phyloP scores from a whole-genome alignment of 2,888 invertebrate genomes.

The Uloborus plumipes region DNA sequence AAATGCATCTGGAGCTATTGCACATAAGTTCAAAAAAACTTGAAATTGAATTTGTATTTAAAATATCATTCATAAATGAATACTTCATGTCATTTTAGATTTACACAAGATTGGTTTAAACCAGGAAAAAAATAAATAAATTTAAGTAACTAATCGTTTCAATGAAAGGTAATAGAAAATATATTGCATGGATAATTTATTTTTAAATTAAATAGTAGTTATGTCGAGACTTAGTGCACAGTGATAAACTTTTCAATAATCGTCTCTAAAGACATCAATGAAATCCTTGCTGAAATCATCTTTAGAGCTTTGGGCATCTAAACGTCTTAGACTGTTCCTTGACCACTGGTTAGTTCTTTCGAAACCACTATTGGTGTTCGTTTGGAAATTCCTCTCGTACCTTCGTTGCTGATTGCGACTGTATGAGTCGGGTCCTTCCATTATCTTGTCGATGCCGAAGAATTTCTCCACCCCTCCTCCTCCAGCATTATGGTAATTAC shows the following conservation, averaged over 20 bases:
- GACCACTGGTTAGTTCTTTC: constrained; percentile 50
- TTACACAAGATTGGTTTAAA: too few relatives aligned
- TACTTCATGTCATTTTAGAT: too few relatives aligned
- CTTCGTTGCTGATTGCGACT: constrained; percentile 39
- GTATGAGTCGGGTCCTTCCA: constrained; percentile 54
- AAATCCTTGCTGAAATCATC: constrained; percentile 56
- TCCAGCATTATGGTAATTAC: constrained; percentile 33
- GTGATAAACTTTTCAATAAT: constrained; percentile 15
- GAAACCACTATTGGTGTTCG: constrained; percentile 48
- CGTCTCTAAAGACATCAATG: constrained; percentile 60
- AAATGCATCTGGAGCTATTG: too few relatives aligned
- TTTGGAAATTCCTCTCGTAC: constrained; percentile 49
- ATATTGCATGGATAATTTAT: too few relatives aligned
- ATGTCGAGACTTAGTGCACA: background rate
- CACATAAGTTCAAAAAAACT: too few relatives aligned
- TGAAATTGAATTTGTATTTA: too few relatives aligned
- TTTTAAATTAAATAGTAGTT: too few relatives aligned
- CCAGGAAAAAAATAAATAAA: too few relatives aligned
- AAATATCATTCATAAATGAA: too few relatives aligned
- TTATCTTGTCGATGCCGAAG: constrained; percentile 30
- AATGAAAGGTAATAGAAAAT: too few relatives aligned
- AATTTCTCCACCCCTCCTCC: constrained; percentile 48
- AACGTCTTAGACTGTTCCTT: constrained; percentile 22
- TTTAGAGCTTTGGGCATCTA: constrained; percentile 40
- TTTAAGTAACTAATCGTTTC: too few relatives aligned